These are phyloP conservation scores for Pseudorhombus dupliciocellatus DNA, from an alignment of 2,113 vertebrate genomes.

Conservation along the genomic window DNA sequence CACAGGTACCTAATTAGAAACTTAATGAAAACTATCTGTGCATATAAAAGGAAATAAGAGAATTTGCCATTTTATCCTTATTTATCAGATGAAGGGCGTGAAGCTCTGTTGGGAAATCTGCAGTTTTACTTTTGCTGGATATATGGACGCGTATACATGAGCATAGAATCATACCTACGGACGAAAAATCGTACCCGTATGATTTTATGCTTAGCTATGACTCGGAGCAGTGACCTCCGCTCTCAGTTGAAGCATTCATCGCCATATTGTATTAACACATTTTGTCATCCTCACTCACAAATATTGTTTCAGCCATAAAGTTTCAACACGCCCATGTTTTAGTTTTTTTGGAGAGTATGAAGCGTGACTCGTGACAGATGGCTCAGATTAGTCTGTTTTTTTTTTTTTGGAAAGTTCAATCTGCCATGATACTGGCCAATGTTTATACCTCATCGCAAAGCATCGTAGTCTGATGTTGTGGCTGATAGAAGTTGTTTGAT, in stretches of 20 bases:
- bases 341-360: constrained; percentile 26
- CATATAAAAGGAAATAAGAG: constrained; percentile 60
- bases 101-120: constrained; percentile 43
- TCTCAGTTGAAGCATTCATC: constrained; percentile 49
- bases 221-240: constrained; percentile 36
- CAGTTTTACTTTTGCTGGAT: constrained; percentile 38
- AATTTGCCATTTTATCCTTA: constrained; percentile 70
- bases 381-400: constrained; percentile 26
- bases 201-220: constrained; percentile 38
- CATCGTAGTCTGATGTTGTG: constrained; percentile 52
- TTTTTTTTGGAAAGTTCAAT: constrained; percentile 47
- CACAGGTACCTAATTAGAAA: constrained; percentile 76
- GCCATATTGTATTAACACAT: constrained; percentile 42
- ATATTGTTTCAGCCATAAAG: constrained; percentile 31
- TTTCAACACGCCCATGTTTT: constrained; percentile 22
- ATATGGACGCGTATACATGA: constrained; percentile 26
- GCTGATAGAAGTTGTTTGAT: constrained; percentile 61
- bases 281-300: constrained; percentile 34
- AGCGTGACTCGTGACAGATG: constrained; percentile 11
- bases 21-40: constrained; percentile 55
- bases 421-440: constrained; percentile 48
- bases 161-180: constrained; percentile 20
- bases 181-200: constrained; percentile 1
- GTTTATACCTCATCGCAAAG: constrained; percentile 71
- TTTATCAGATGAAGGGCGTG: constrained; percentile 59